A percentile compares a stretch with the other conserved stretches of the same genome.
Evolutionary conservation across 64 coral and sea anemone genomes (phyloP).

Genomic region (Pachyseris speciosa): DNA sequence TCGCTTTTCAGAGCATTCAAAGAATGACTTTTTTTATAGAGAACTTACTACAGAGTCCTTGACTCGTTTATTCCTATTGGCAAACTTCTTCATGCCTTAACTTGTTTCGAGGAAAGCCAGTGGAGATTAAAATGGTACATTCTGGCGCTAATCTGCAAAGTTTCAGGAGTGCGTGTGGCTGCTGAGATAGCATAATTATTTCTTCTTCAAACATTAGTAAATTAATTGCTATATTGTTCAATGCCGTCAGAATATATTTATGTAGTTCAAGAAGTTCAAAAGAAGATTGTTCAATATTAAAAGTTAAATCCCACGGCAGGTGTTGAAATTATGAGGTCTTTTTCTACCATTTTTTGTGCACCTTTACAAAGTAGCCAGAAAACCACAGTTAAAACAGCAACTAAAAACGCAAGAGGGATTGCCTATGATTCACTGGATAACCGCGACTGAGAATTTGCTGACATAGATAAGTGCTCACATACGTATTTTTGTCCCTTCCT

Average conservation of each 20-base stretch:
- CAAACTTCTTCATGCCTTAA: not conserved
- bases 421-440: too few relatives aligned
- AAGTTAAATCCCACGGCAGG: not conserved
- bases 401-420: too few relatives aligned
- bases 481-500: too few relatives aligned
- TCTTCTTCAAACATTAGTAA: constrained; percentile 9
- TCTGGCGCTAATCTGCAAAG: not conserved
- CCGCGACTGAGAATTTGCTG: too few relatives aligned
- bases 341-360: not conserved
- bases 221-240: constrained; percentile 25
- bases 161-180: not conserved
- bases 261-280: constrained; percentile 12
- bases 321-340: not conserved
- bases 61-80: not conserved
- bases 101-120: not conserved
- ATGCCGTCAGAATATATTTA: constrained; percentile 31
- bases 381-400: too few relatives aligned
- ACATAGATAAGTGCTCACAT: too few relatives aligned
- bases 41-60: not conserved
- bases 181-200: not conserved
- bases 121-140: not conserved
- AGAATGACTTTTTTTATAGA: too few relatives aligned
- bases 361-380: too few relatives aligned
- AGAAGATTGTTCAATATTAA: constrained; percentile 22
- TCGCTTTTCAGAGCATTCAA: not conserved